Evolutionary conservation across 2,888 invertebrate species (phyloP).

Genomic region (Trissonchulus latispiculum): DNA sequence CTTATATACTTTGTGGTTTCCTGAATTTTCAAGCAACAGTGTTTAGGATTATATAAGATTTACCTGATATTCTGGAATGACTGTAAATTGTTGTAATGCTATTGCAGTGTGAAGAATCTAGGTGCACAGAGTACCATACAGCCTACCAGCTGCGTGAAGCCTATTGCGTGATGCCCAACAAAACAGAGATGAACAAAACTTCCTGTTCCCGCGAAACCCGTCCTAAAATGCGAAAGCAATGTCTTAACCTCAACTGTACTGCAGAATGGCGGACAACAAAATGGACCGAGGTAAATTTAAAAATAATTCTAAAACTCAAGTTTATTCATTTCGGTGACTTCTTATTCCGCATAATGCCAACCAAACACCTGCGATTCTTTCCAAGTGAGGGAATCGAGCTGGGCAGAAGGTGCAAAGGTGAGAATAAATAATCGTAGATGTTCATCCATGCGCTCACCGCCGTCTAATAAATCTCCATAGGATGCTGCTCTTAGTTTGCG

Average conservation of each 20-base stretch:
- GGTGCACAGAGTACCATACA: conserved; percentile 64
- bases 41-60: no score
- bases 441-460: no score
- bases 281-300: conserved; percentile 89
- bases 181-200: conserved; percentile 50
- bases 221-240: conserved; percentile 68
- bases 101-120: conserved; percentile 57
- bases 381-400: no score
- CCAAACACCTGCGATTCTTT: no score
- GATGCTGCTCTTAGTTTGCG: no score
- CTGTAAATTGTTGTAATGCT: conserved; percentile 18
- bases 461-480: no score
- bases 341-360: no score
- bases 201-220: conserved; percentile 62
- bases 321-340: no score
- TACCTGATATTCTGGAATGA: no score
- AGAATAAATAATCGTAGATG: no score
- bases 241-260: conserved; percentile 58
- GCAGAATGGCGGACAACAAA: conserved; percentile 80
- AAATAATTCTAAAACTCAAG: conserved; percentile 4
- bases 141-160: conserved; percentile 65
- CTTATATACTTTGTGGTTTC: neutral
- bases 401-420: no score
- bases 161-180: conserved; percentile 52
- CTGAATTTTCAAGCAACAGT: no score